A percentile compares a stretch with the other conserved stretches of the same genome.
These are phyloP conservation scores for Bhutanitis thaidina DNA, from an alignment of 2,888 invertebrate genomes.

Conservation along the genomic window DNA sequence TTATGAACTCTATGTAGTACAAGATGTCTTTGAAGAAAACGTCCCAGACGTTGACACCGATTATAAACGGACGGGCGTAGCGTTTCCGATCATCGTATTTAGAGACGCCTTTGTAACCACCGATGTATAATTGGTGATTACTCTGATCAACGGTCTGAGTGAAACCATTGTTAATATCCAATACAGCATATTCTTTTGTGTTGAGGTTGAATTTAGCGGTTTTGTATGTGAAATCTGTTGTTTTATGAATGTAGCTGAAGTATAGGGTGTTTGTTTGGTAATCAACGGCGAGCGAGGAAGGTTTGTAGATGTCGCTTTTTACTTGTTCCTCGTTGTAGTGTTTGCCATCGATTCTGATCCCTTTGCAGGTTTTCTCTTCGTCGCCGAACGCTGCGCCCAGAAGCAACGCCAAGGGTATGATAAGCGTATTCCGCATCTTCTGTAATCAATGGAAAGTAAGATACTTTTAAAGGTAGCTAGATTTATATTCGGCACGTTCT, in stretches of 20 bases:
- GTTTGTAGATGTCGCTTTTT: slow-evolving; percentile 45
- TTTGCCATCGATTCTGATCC: slow-evolving; percentile 29
- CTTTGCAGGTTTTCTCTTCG: neutral
- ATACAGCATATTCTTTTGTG: slow-evolving; percentile 44
- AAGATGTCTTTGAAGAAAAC: slow-evolving; percentile 51
- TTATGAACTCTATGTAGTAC: slow-evolving; percentile 52
- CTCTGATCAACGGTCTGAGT: slow-evolving; percentile 52
- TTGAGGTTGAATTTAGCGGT: slow-evolving; percentile 51
- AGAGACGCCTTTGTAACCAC: slow-evolving; percentile 56
- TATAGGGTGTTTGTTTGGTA: slow-evolving; percentile 50
- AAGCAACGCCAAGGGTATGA: neutral
- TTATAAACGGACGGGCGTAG: slow-evolving; percentile 41
- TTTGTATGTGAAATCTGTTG: slow-evolving; percentile 40
- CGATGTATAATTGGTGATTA: slow-evolving; percentile 52
- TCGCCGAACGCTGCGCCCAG: neutral
- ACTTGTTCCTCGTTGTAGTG: slow-evolving; percentile 46
- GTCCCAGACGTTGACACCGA: slow-evolving; percentile 49
- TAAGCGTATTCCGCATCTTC: neutral
- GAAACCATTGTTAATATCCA: slow-evolving; percentile 51
- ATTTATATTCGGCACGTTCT: too few species aligned
- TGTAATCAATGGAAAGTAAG: neutral
- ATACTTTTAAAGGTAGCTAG: too few species aligned
- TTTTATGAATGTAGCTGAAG: slow-evolving; percentile 51
- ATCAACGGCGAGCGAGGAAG: slow-evolving; percentile 51
- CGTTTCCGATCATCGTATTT: slow-evolving; percentile 48